These are phyloP conservation scores for Pholis gunnellus DNA, from an alignment of 2,113 vertebrate genomes.

Conservation along the genomic window DNA sequence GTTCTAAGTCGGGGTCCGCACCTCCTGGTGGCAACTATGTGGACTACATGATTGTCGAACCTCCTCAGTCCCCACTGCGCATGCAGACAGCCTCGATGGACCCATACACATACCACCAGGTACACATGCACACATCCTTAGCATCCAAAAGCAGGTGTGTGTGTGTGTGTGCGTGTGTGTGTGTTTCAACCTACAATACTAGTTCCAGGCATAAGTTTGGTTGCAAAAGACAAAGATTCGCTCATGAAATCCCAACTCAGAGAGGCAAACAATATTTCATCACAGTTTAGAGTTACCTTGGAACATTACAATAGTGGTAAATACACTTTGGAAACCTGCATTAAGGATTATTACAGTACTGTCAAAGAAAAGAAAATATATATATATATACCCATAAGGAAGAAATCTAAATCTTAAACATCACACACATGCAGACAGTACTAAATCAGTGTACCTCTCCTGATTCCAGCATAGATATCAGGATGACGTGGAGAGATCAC, in stretches of 20 bases:
- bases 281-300: not conserved
- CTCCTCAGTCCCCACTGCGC: constrained; percentile 80
- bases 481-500: constrained; percentile 82
- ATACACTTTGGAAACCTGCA: not conserved
- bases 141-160: not conserved
- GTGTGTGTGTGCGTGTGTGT: not conserved
- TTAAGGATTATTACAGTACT: not conserved
- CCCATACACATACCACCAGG: constrained; percentile 92
- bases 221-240: not conserved
- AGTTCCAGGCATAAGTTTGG: not conserved
- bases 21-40: constrained; percentile 86
- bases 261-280: not conserved
- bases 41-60: constrained; percentile 90
- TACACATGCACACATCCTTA: constrained; percentile 56
- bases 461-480: constrained; percentile 87
- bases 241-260: not conserved
- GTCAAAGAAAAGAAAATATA: not conserved
- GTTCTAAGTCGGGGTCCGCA: constrained; percentile 65
- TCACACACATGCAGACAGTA: not conserved
- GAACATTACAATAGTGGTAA: not conserved
- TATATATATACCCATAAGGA: not conserved
- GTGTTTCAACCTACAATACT: not conserved
- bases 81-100: constrained; percentile 87
- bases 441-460: not conserved
- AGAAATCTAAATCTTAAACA: not conserved